Evolutionary conservation across 2,888 invertebrate species (phyloP), one percentile per base, ranked within the genome.

Genomic region (Caenorhabditis sp.): DNA sequence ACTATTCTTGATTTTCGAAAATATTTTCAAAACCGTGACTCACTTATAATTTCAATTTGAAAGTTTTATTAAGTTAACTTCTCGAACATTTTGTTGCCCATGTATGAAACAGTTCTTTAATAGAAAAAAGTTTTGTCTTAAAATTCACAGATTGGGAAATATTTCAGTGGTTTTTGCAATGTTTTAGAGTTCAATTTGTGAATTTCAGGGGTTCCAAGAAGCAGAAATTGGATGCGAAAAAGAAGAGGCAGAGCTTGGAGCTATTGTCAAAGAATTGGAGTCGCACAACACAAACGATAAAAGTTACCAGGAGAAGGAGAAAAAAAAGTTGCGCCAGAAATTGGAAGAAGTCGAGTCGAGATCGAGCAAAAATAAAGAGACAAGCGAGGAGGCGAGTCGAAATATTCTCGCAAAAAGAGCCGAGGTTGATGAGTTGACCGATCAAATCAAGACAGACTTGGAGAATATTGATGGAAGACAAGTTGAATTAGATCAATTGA

Each of bases 231-330:
- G 58, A 14, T 17, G 62, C 58, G 54, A 58, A 12, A 7, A 62
- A 52, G 17, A 57, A 49, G 20, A 38, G 70, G 66, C 67, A n/a
- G 71, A 70, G 1, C 56, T 71, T 21, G 52, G 65, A n/a, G 60
- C 59, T 27, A 77, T 68, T 31, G 69, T 81, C 20, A 61, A 50
- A 21, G 61, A 72, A 1, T 65, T 70, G 23, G 81, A 81, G 53
- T 20, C 59, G n/a, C 70, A 76, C 50, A 79, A 81, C 53, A 79
- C 70, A 53, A 77, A 80, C 43, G 83, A 83, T 59, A 78, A 80
- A 59, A 61, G 38, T 10, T 76, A 56, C 52, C 63, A 71, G 62
- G 78, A 82, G 58, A 77, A 77, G 58, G 67, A 70, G 36, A 73
- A 65, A 27, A 66, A 65, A 23, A 63, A 59, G 69, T 67, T 49